Conservation (phyloP, 2,113 vertebrate genomes). For the Corythaeola cristata region DNA sequence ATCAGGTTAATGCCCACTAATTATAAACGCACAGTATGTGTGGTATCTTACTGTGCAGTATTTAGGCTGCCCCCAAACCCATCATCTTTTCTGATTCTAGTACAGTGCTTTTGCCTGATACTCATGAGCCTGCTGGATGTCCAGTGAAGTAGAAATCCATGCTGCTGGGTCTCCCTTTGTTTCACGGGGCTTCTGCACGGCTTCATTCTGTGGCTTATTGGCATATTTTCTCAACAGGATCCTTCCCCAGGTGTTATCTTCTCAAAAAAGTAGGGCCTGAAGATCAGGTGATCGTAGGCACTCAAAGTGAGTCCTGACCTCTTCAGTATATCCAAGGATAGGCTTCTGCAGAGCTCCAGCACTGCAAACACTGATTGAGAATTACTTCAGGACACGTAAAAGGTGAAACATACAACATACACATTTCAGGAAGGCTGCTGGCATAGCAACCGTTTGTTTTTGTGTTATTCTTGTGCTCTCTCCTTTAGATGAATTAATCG, state of each 20-base stretch:
- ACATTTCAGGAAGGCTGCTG: background rate
- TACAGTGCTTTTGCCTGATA: background rate
- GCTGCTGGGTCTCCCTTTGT: background rate
- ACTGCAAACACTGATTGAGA: background rate
- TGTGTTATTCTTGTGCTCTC: rapidly evolving
- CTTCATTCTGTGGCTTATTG: background rate
- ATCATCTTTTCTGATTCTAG: too few species aligned
- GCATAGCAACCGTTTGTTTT: background rate
- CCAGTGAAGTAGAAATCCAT: background rate
- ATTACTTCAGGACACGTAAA: background rate
- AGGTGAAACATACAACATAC: background rate
- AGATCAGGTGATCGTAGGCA: background rate
- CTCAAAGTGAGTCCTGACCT: background rate
- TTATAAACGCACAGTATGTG: background rate
- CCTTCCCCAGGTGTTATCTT: background rate
- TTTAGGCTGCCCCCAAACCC: background rate
- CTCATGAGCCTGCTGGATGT: background rate
- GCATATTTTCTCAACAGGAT: background rate
- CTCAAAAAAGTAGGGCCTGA: background rate
- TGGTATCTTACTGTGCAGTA: background rate
- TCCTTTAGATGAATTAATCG: background rate
- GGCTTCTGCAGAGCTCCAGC: background rate
- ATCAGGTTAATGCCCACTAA: background rate
- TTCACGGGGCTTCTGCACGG: rapidly evolving
- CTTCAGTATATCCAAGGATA: background rate